A percentile compares a stretch with the other conserved stretches of the same genome.
phyloP scores from a whole-genome alignment of 2,888 invertebrate genomes.

The Punctoribates punctum region DNA sequence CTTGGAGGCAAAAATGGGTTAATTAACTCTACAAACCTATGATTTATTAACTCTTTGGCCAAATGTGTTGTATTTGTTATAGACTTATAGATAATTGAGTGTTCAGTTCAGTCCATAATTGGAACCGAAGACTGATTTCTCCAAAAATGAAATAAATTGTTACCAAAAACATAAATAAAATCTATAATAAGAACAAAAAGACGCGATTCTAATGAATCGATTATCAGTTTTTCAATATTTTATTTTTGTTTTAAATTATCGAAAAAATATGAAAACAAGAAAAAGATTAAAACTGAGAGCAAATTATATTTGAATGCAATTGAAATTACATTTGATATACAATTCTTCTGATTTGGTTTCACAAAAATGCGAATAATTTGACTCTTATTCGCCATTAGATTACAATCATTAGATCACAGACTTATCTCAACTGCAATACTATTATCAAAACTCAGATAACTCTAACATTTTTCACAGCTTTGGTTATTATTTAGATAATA shows the following conservation, averaged over 20 bases:
- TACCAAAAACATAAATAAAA: too few relatives aligned
- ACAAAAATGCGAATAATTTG: not conserved
- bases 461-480: not conserved
- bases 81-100: too few relatives aligned
- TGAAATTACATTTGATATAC: not conserved
- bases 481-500: too few relatives aligned
- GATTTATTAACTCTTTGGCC: too few relatives aligned
- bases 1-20: conserved; percentile 8
- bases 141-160: too few relatives aligned
- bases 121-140: too few relatives aligned
- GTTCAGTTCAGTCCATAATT: too few relatives aligned
- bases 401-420: conserved; percentile 37
- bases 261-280: not conserved
- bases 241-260: not conserved
- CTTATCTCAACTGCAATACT: not conserved
- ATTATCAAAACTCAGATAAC: not conserved
- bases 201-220: not conserved
- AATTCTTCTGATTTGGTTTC: not conserved
- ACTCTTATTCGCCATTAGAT: not conserved
- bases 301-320: not conserved
- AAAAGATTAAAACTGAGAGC: not conserved
- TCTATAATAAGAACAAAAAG: not conserved
- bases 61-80: too few relatives aligned
- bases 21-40: not conserved
- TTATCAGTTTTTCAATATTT: not conserved